Percentiles rank a stretch among this genome's conserved stretches.
phyloP scores from a whole-genome alignment of 1,140 invertebrate genomes.

The Samia ricini region DNA sequence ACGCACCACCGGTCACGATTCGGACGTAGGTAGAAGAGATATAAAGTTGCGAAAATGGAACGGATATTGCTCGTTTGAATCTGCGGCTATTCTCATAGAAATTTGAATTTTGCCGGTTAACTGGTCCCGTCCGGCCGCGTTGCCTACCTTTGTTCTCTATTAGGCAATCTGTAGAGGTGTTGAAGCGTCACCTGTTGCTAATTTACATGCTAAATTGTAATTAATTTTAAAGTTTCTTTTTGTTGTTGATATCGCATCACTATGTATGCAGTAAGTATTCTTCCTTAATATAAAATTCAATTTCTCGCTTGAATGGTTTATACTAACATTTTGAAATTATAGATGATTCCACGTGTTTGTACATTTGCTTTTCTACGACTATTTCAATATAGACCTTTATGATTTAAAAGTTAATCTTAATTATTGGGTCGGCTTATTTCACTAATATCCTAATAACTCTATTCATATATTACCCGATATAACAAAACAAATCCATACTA shows the following conservation, averaged over 20 bases:
- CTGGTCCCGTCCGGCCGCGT: conserved; percentile 53
- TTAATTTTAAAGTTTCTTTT: neutral
- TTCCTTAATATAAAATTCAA: neutral
- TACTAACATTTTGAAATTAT: too few relatives aligned
- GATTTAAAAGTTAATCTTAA: too few relatives aligned
- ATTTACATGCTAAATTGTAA: neutral
- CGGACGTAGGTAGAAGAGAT: conserved; percentile 1
- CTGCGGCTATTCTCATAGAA: conserved; percentile 60
- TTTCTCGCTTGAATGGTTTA: too few relatives aligned
- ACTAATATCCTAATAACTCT: too few relatives aligned
- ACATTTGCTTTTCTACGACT: too few relatives aligned
- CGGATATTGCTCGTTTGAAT: conserved; percentile 70
- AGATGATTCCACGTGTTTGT: too few relatives aligned
- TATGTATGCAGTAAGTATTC: neutral
- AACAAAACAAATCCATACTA: too few relatives aligned
- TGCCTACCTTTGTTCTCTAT: conserved; percentile 52
- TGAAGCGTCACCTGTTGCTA: conserved; percentile 31
- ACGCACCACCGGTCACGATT: neutral
- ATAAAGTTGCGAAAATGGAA: conserved; percentile 66
- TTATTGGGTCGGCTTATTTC: too few relatives aligned
- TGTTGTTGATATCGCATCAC: neutral
- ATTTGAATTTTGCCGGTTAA: conserved; percentile 73
- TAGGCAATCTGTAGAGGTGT: conserved; percentile 47
- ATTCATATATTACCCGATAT: too few relatives aligned
- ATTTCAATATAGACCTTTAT: too few relatives aligned